Percentiles rank a stretch among this genome's conserved stretches.
phyloP scores from a whole-genome alignment of 2,888 invertebrate species.

The Lutraria lutraria region DNA sequence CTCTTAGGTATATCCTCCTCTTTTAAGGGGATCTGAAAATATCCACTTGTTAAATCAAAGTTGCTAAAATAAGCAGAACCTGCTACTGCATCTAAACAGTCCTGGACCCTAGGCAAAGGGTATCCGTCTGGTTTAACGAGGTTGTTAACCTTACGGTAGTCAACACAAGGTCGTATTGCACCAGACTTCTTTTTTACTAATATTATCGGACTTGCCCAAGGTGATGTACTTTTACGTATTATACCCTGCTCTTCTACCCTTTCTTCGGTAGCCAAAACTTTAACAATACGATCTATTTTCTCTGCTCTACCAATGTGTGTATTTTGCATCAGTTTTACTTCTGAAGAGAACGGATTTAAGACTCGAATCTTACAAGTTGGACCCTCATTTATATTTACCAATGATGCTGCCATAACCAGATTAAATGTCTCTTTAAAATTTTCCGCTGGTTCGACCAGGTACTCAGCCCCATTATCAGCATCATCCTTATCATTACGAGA shows the following conservation, averaged over 20 bases:
- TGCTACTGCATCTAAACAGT: slow-evolving; percentile 44
- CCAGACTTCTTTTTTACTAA: slow-evolving; percentile 44
- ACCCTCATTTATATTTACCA: slow-evolving; percentile 16
- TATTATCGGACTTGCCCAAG: slow-evolving; percentile 42
- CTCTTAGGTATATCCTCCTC: slow-evolving; percentile 51
- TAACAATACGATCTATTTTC: slow-evolving; percentile 27
- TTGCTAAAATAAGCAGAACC: slow-evolving; percentile 33
- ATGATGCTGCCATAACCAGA: slow-evolving; percentile 14
- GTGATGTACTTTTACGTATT: slow-evolving; percentile 51
- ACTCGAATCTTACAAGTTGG: slow-evolving; percentile 23
- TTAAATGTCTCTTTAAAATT: slow-evolving; percentile 3
- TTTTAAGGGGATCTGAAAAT: too few species aligned
- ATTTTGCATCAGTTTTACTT: slow-evolving; percentile 25
- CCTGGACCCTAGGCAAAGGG: slow-evolving; percentile 31
- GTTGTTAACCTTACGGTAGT: slow-evolving; percentile 40
- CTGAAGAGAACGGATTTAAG: slow-evolving; percentile 25
- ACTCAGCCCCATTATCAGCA: background rate
- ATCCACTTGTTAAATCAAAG: slow-evolving; percentile 51
- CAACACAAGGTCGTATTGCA: slow-evolving; percentile 33
- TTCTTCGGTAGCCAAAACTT: slow-evolving; percentile 4
- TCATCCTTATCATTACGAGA: slow-evolving; percentile 38
- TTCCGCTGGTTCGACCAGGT: slow-evolving; percentile 35
- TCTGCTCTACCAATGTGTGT: slow-evolving; percentile 26
- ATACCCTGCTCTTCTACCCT: slow-evolving; percentile 2
- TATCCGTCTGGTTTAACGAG: slow-evolving; percentile 29